Evolutionary conservation across 2,797 vertebrate species (phyloP).

Genomic region (Sebastes minor): DNA sequence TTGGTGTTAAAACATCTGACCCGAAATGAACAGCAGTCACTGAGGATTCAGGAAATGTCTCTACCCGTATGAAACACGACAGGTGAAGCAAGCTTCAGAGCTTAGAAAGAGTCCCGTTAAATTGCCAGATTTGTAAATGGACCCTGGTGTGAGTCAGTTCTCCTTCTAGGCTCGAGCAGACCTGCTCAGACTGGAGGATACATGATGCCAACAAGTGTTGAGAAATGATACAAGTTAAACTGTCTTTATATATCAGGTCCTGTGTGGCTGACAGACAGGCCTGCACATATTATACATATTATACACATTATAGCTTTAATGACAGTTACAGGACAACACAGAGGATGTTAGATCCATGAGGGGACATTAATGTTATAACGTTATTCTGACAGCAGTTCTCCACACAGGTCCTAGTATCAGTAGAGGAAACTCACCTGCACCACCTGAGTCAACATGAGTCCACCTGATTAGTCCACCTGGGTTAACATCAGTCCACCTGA

Average conservation of each 20-base stretch:
- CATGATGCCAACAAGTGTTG: conserved; percentile 49
- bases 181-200: no score
- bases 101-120: not conserved
- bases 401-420: not conserved
- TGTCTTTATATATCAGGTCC: not conserved
- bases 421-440: not conserved
- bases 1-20: not conserved
- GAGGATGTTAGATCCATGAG: not conserved
- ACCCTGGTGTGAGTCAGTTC: not conserved
- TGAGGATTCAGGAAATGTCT: no score
- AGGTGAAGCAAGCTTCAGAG: not conserved
- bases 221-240: not conserved
- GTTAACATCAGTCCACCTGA: not conserved
- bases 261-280: not conserved
- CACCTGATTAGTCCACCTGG: no score
- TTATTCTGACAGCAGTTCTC: no score
- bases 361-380: no score
- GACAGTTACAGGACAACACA: not conserved
- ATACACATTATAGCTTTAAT: no score
- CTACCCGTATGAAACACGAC: not conserved
- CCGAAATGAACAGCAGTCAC: not conserved
- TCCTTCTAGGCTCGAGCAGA: no score
- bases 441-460: not conserved
- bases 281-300: not conserved
- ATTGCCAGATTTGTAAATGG: not conserved